Evolutionary conservation across 2,888 invertebrate genomes (phyloP).

Genomic region (Drosophila meridiana): DNA sequence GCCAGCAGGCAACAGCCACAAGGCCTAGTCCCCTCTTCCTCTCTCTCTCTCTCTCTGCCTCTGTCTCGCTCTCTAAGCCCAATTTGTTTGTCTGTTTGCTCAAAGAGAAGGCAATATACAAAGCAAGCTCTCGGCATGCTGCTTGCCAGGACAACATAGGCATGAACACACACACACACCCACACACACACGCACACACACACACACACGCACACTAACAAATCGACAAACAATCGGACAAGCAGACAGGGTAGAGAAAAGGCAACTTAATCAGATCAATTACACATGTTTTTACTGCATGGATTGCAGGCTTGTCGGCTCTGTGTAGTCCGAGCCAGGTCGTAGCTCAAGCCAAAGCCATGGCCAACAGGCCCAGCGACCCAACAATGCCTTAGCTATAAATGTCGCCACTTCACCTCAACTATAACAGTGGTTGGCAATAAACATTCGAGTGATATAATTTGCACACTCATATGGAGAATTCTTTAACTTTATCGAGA

Average conservation of each 20-base stretch:
- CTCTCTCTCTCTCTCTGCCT: not conserved
- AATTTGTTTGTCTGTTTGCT: constrained; percentile 45
- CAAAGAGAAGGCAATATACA: constrained; percentile 44
- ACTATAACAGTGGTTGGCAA: constrained; percentile 20
- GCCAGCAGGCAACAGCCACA: not conserved
- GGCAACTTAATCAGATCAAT: constrained; percentile 80
- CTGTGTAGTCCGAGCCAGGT: not conserved
- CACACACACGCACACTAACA: constrained; percentile 12
- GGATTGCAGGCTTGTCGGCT: constrained; percentile 53
- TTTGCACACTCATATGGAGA: not conserved
- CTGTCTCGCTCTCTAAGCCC: not conserved
- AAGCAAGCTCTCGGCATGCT: constrained; percentile 54
- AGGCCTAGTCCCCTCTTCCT: not conserved
- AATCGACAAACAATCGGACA: constrained; percentile 22
- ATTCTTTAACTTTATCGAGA: no score
- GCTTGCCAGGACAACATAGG: constrained; percentile 30
- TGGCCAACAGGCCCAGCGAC: not conserved
- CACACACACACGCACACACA: constrained; percentile 22
- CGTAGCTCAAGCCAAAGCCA: constrained; percentile 11
- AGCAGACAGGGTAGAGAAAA: constrained; percentile 35
- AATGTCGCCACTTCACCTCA: not conserved
- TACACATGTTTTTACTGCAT: constrained; percentile 75
- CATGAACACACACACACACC: constrained; percentile 21
- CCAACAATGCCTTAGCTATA: constrained; percentile 15
- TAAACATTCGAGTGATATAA: not conserved